Conservation (phyloP, 2,888 invertebrate genomes). For the Phortica okadai region DNA sequence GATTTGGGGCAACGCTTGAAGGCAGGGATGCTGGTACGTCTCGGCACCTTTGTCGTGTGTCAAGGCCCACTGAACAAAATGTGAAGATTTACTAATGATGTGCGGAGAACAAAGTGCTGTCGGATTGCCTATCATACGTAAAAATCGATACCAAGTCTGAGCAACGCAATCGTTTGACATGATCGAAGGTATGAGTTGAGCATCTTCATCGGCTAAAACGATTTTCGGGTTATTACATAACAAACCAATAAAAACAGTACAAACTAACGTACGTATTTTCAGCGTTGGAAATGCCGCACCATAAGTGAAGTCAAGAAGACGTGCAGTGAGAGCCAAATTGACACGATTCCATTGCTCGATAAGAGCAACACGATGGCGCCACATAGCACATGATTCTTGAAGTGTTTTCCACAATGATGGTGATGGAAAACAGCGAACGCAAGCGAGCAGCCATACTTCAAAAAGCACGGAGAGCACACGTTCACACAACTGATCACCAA, state of each 20-base stretch:
- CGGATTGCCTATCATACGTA: conserved; percentile 96
- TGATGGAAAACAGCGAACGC: conserved; percentile 90
- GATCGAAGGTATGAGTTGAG: conserved; percentile 86
- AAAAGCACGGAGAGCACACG: conserved; percentile 94
- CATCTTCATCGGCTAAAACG: conserved; percentile 88
- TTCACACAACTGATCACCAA: conserved; percentile 96
- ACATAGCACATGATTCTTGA: conserved; percentile 92
- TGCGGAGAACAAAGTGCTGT: conserved; percentile 93
- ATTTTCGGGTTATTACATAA: not conserved
- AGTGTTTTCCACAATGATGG: conserved; percentile 97
- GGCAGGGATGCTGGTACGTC: conserved; percentile 93
- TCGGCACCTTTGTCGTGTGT: conserved; percentile 86
- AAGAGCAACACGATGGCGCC: conserved; percentile 95
- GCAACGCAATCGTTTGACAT: conserved; percentile 94
- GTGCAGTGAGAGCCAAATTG: conserved; percentile 91
- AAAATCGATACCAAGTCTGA: conserved; percentile 96
- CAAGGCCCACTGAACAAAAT: conserved; percentile 87
- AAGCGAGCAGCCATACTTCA: conserved; percentile 84
- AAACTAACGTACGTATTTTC: conserved; percentile 82
- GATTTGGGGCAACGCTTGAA: conserved; percentile 89
- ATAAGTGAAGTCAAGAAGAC: conserved; percentile 91
- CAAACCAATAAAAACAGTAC: not conserved
- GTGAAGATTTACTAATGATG: conserved; percentile 82
- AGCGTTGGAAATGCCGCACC: conserved; percentile 89
- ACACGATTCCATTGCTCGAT: conserved; percentile 97